Evolutionary conservation across 2,888 invertebrate genomes (phyloP), one percentile per base, ranked within the genome.

Genomic region (Sinohyriopsis cumingii): DNA sequence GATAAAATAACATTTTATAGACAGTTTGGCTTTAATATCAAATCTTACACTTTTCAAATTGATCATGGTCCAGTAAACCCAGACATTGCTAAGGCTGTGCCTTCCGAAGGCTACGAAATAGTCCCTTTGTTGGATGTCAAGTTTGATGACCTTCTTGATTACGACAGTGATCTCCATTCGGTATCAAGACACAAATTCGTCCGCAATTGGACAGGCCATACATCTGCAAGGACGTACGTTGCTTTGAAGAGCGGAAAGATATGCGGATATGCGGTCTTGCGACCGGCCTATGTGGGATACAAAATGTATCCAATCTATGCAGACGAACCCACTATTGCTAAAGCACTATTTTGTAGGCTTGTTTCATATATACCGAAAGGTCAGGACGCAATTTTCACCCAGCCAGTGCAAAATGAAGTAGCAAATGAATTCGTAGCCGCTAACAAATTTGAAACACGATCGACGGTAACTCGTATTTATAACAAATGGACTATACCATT

Each of bases 291-390:
- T 59, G 64, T 77, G 18, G 81, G 82, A 5, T 76, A 75, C 63
- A 76, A 78, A 60, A 78, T 82, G 77, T 78, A 78, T 63, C 82
- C 82, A 1, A 68, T 82, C 3, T 81, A 76, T 63, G 81, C 81
- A 24, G 80, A 82, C 67, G 72, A 77, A 55, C 70, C 72, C 0
- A 62, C 67, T n/a, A 69, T 82, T 61, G 82, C 80, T 1, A 73
- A 68, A 45, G 79, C 79, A 1, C 63, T 82, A 22, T 80, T 82
- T 56, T 72, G 76, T 61, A 76, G 72, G 59, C 75, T 80, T 9
- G 80, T 75, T 12, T 71, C 75, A 25, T 62, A 73, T 62, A 73
- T 82, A 55, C 82, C 81, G 1, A 68, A 69, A 24, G 75, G 77
- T 25, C 75, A 79, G 22, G 77, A 81, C 15, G 71, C 80, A 2